Base-by-base conservation (phyloP, 2,888 invertebrate genomes). In the Aradus depressus region DNA sequence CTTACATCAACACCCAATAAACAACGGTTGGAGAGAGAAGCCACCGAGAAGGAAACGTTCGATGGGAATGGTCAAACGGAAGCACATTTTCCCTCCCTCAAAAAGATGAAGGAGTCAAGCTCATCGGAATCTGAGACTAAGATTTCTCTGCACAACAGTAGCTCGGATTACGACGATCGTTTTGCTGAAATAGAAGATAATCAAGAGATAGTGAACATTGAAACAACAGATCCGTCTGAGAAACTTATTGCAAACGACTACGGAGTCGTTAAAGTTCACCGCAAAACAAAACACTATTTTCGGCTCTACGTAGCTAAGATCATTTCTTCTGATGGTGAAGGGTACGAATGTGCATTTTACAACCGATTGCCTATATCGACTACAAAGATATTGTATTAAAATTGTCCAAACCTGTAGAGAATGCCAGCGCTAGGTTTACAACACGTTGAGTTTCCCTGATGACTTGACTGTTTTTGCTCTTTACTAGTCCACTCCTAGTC, bases 291-390 rank as follows among this genome's bases (percentile, higher is more conserved):
- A 26, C 32, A 14, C 18, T 50, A 23, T 19, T 52, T 31, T 23
- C 34, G 52, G 2, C 47, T 37, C 10, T 52, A 49, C 21, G 50
- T 53, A 10, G 39, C 35, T 2, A 50, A 53, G 28, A 22, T 53
- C 2, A 26, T 54, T 32, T 10, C 14, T 16, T 39, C 38, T n/a
- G 31, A 22, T 41, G 41, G 41, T 47, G 39, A 42, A 43, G 49
- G 49, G 21, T 54, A 54, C 43, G 51, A 28, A 43, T 47, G 38
- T n/a, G 49, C 34, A 42, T 54, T 54, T 39, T 38, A 43, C 43
- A 54, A 54, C 43, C 44, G 35, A 45, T 44, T n/a, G 23, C 31
- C 41, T 6, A 51, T 47, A 44, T 55, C 44, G 47, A 52, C 19
- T 43, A 3, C n/a, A n/a, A n/a, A n/a, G n/a, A n/a, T n/a, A n/a